Evolutionary conservation across 2,113 vertebrate genomes (phyloP).

Genomic region (Sinocyclocheilus rhinocerous): DNA sequence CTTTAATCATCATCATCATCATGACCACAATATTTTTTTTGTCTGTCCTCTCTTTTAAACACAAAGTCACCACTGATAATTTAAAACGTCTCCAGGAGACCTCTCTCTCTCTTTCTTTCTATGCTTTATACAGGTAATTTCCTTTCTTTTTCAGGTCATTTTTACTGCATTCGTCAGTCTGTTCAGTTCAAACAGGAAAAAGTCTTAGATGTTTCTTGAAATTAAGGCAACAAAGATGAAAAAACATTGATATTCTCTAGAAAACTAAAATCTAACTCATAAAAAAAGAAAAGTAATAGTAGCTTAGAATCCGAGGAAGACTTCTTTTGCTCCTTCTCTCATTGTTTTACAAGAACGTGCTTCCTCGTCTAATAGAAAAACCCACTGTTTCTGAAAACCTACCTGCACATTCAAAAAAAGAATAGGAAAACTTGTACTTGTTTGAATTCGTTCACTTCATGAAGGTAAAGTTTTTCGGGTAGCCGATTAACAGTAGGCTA

Average conservation of each 20-base stretch:
- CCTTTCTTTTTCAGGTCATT: slow-evolving; percentile 72
- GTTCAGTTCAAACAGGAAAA: slow-evolving; percentile 70
- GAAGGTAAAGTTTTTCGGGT: slow-evolving; percentile 74
- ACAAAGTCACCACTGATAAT: slow-evolving; percentile 82
- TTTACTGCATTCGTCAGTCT: slow-evolving; percentile 75
- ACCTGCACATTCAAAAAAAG: slow-evolving; percentile 85
- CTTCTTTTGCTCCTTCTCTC: slow-evolving; percentile 69
- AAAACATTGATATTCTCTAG: slow-evolving; percentile 91
- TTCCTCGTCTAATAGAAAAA: slow-evolving; percentile 75
- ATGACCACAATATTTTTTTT: slow-evolving; percentile 77
- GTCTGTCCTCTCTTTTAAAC: slow-evolving; percentile 77
- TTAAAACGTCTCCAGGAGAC: slow-evolving; percentile 90
- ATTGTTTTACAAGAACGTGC: slow-evolving; percentile 65
- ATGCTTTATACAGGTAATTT: slow-evolving; percentile 87
- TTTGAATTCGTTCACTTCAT: slow-evolving; percentile 72
- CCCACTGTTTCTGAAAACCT: slow-evolving; percentile 77
- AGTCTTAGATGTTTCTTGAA: slow-evolving; percentile 88
- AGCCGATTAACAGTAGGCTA: slow-evolving; percentile 80
- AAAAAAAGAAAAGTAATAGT: slow-evolving; percentile 82
- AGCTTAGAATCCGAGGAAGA: slow-evolving; percentile 96
- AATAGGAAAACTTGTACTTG: slow-evolving; percentile 77
- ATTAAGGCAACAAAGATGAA: slow-evolving; percentile 99
- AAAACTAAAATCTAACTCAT: slow-evolving; percentile 83
- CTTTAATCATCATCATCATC: slow-evolving; percentile 71
- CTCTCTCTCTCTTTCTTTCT: slow-evolving; percentile 76